Conservation (phyloP, 2,888 invertebrate species). For the Drosophila phalerata region DNA sequence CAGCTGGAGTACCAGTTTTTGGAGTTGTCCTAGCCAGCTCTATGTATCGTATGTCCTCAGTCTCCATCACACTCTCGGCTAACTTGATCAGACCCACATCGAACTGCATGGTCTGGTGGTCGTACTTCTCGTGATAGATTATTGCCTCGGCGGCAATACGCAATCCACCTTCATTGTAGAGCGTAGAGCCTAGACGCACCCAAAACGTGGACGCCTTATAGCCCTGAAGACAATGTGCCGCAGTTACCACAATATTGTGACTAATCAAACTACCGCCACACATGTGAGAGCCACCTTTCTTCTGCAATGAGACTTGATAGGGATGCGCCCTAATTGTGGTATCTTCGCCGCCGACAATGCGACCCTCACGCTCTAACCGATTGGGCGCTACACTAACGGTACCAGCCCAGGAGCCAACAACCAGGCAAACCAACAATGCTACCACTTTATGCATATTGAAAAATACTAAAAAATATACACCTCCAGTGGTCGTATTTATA, state of each 20-base stretch:
- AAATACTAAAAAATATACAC: slow-evolving; percentile 3
- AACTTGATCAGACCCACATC: slow-evolving; percentile 85
- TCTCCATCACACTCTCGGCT: slow-evolving; percentile 56
- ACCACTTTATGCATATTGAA: slow-evolving; percentile 35
- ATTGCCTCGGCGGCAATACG: slow-evolving; percentile 71
- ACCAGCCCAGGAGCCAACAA: slow-evolving; percentile 27
- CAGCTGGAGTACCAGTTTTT: slow-evolving; percentile 65
- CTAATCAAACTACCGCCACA: slow-evolving; percentile 85
- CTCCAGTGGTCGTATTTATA: slow-evolving; percentile 38
- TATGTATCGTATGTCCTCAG: slow-evolving; percentile 64
- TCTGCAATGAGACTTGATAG: slow-evolving; percentile 85
- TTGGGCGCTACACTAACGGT: slow-evolving; percentile 46
- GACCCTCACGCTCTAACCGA: slow-evolving; percentile 60
- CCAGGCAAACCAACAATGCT: slow-evolving; percentile 44
- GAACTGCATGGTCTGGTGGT: slow-evolving; percentile 76
- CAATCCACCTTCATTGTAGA: slow-evolving; percentile 79
- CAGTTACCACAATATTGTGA: slow-evolving; percentile 82
- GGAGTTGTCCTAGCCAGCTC: slow-evolving; percentile 67
- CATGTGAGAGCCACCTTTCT: slow-evolving; percentile 72
- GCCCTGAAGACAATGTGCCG: slow-evolving; percentile 83
- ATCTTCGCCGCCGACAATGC: slow-evolving; percentile 86
- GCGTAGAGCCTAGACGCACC: slow-evolving; percentile 84
- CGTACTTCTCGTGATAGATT: slow-evolving; percentile 77
- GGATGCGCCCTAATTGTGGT: slow-evolving; percentile 84
- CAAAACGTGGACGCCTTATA: slow-evolving; percentile 39